phyloP scores from a whole-genome alignment of 2,113 vertebrate species.

The Erinaceus europaeus region DNA sequence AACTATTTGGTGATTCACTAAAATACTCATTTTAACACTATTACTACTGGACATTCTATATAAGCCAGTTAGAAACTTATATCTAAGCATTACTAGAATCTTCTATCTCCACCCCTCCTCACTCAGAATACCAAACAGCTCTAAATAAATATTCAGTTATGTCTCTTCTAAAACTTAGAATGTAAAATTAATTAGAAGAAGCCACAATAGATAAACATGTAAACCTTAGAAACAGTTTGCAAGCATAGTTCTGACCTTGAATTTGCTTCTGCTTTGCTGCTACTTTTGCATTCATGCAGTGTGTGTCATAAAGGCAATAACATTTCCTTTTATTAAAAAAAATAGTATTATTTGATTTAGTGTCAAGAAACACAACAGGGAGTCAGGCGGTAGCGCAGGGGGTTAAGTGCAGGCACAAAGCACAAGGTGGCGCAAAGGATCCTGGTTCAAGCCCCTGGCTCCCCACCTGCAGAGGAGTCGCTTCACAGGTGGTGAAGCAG shows the following conservation, averaged over 20 bases:
- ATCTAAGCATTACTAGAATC: neutral
- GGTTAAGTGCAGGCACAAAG: too few species aligned
- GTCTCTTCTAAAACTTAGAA: constrained; percentile 28
- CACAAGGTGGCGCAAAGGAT: too few species aligned
- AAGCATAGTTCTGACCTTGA: neutral
- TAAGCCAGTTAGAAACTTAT: constrained; percentile 17
- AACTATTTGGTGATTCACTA: neutral
- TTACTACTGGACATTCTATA: neutral
- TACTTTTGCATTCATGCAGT: neutral
- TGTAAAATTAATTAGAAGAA: neutral
- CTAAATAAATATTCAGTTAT: neutral
- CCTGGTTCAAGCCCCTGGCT: too few species aligned
- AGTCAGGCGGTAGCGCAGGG: too few species aligned
- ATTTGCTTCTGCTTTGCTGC: neutral
- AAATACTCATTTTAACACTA: neutral
- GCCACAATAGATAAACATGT: neutral
- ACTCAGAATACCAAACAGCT: neutral
- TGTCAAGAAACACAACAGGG: too few species aligned
- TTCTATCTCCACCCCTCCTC: rapidly evolving
- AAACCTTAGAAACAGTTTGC: neutral
- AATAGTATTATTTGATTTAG: too few species aligned
- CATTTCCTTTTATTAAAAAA: too few species aligned
- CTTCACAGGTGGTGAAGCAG: too few species aligned
- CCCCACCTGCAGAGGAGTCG: too few species aligned
- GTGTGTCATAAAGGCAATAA: neutral